Percentiles rank a stretch among this genome's conserved stretches.
Conservation (phyloP, 2,113 vertebrate genomes). For the Physeter macrocephalus region DNA sequence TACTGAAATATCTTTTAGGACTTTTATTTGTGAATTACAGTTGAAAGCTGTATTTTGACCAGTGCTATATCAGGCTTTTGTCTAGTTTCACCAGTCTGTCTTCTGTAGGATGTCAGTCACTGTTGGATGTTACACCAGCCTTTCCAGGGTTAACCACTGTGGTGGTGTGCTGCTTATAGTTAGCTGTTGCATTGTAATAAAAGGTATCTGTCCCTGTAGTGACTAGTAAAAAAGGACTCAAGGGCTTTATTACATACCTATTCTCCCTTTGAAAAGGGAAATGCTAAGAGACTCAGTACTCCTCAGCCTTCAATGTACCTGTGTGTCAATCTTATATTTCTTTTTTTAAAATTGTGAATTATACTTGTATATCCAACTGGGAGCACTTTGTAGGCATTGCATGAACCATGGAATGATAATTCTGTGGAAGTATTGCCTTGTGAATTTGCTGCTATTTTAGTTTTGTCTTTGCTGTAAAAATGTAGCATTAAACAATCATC, state of each 20-base stretch:
- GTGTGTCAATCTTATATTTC: slow-evolving; percentile 78
- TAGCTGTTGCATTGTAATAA: slow-evolving; percentile 70
- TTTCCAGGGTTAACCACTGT: slow-evolving; percentile 81
- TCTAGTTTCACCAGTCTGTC: slow-evolving; percentile 49
- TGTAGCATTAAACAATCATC: slow-evolving; percentile 98
- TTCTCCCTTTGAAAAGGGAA: slow-evolving; percentile 68
- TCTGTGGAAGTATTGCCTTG: slow-evolving; percentile 85
- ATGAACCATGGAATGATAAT: slow-evolving; percentile 78
- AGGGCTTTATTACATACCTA: slow-evolving; percentile 67
- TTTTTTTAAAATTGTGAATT: slow-evolving; percentile 78
- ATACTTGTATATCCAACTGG: slow-evolving; percentile 87
- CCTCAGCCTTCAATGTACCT: slow-evolving; percentile 78
- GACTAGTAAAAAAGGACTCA: slow-evolving; percentile 65
- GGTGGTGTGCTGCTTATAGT: slow-evolving; percentile 83
- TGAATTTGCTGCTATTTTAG: slow-evolving; percentile 95
- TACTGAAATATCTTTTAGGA: slow-evolving; percentile 72
- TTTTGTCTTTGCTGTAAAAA: slow-evolving; percentile 86
- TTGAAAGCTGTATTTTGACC: slow-evolving; percentile 70
- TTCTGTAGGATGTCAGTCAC: slow-evolving; percentile 71
- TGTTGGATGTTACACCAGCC: slow-evolving; percentile 73
- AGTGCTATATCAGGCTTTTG: slow-evolving; percentile 63
- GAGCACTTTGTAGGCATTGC: slow-evolving; percentile 97
- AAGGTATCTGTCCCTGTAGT: slow-evolving; percentile 67
- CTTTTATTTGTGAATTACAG: slow-evolving; percentile 63
- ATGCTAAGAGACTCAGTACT: slow-evolving; percentile 73